These are phyloP conservation scores for Halictus ligatus DNA, from an alignment of 2,888 invertebrate genomes.

Conservation along the genomic window DNA sequence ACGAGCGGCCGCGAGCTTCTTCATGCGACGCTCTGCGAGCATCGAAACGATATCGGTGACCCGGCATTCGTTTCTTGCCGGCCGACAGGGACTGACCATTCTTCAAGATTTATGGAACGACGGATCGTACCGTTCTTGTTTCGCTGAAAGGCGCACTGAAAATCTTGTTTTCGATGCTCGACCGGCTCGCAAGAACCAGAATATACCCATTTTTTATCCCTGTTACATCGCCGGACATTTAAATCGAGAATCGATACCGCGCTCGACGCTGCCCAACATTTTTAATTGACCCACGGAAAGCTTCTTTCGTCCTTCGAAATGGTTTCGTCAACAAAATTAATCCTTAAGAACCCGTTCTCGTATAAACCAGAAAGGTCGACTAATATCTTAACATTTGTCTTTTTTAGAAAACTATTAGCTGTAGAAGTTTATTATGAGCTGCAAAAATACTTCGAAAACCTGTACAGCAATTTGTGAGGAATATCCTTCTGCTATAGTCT, in stretches of 20 bases:
- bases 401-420: too few relatives aligned
- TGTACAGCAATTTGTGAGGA: not conserved
- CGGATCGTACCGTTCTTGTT: conserved; percentile 38
- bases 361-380: too few relatives aligned
- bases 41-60: conserved; percentile 59
- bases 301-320: not conserved
- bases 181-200: not conserved
- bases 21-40: conserved; percentile 32
- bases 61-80: conserved; percentile 54
- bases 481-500: not conserved
- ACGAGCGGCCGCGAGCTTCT: conserved; percentile 45
- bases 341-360: too few relatives aligned
- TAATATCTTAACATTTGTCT: too few relatives aligned
- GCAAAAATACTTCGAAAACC: not conserved
- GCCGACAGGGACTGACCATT: conserved; percentile 35
- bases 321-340: too few relatives aligned
- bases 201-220: not conserved
- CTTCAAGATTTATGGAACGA: conserved; percentile 58
- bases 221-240: not conserved
- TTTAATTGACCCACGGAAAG: not conserved
- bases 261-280: not conserved
- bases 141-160: conserved; percentile 19
- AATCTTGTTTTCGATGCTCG: conserved; percentile 29
- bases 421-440: too few relatives aligned
- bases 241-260: not conserved